phyloP scores from a whole-genome alignment of 2,797 vertebrate genomes.

The Rhynchotus rufescens region DNA sequence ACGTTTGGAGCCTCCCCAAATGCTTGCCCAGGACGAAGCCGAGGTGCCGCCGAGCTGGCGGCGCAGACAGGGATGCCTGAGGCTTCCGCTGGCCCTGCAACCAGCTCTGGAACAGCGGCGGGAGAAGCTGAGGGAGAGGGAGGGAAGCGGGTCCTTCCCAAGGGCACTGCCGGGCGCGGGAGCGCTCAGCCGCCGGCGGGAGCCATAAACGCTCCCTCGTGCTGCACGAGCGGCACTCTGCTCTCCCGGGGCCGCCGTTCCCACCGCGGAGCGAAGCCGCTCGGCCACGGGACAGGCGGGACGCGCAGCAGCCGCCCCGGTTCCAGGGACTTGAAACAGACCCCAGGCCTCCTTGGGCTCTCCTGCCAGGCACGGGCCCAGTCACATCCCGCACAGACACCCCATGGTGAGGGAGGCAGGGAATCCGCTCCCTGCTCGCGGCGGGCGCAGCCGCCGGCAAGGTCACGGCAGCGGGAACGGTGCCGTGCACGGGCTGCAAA shows the following conservation, averaged over 20 bases:
- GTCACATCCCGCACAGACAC: too few relatives aligned
- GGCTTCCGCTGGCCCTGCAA: not conserved
- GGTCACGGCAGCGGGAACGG: not conserved
- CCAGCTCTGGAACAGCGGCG: not conserved
- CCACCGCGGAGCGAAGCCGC: too few relatives aligned
- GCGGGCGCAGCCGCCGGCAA: not conserved
- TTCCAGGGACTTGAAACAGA: too few relatives aligned
- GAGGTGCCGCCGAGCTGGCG: not conserved
- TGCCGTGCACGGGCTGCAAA: not conserved
- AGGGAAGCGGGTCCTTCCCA: not conserved
- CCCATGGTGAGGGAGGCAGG: not conserved
- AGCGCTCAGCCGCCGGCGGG: not conserved
- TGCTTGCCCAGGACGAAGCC: too few relatives aligned
- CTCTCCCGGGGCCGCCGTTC: not conserved
- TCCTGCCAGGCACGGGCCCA: not conserved
- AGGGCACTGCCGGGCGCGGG: too few relatives aligned
- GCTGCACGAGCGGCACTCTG: fast-evolving
- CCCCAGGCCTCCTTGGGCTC: not conserved
- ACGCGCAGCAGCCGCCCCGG: not conserved
- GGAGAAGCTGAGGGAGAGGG: not conserved
- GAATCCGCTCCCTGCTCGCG: fast-evolving
- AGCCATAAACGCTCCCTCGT: not conserved
- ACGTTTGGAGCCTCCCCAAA: too few relatives aligned
- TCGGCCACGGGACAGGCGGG: not conserved
- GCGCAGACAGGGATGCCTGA: not conserved